These are phyloP conservation scores for Delia radicum DNA, from an alignment of 1,140 invertebrate species.

Conservation along the genomic window DNA sequence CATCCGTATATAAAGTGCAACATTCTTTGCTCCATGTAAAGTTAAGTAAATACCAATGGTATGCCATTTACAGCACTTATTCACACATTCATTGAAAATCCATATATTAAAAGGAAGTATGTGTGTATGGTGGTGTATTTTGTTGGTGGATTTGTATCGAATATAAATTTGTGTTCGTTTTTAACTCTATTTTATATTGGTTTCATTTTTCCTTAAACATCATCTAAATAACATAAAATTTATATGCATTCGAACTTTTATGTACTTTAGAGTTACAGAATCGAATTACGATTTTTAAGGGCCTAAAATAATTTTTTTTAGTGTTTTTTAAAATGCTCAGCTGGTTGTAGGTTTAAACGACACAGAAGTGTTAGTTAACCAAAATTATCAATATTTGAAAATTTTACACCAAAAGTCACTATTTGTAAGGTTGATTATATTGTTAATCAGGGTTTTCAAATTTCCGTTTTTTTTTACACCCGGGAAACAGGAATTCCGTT, in stretches of 20 bases:
- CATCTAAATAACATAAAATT: background rate
- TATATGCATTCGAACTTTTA: background rate
- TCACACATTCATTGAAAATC: background rate
- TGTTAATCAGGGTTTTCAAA: too few relatives aligned
- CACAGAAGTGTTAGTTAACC: too few relatives aligned
- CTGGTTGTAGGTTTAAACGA: too few relatives aligned
- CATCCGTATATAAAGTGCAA: background rate
- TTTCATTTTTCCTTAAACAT: background rate
- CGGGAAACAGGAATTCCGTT: too few relatives aligned
- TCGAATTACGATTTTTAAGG: background rate
- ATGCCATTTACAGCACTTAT: constrained; percentile 12
- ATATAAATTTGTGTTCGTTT: too few relatives aligned
- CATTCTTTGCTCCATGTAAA: too few relatives aligned
- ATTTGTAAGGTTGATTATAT: too few relatives aligned
- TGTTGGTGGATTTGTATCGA: background rate
- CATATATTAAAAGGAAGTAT: background rate
- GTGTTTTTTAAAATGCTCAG: too few relatives aligned
- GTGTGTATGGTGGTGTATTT: background rate
- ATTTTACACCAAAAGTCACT: too few relatives aligned
- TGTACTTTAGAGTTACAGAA: too few relatives aligned
- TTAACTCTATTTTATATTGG: background rate
- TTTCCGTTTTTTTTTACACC: too few relatives aligned
- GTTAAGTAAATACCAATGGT: constrained; percentile 2
- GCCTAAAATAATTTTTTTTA: background rate
- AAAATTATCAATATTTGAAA: too few relatives aligned